These are phyloP conservation scores for Enteromius unitaeniatus DNA, from an alignment of 2,797 vertebrate genomes.

Conservation along the genomic window DNA sequence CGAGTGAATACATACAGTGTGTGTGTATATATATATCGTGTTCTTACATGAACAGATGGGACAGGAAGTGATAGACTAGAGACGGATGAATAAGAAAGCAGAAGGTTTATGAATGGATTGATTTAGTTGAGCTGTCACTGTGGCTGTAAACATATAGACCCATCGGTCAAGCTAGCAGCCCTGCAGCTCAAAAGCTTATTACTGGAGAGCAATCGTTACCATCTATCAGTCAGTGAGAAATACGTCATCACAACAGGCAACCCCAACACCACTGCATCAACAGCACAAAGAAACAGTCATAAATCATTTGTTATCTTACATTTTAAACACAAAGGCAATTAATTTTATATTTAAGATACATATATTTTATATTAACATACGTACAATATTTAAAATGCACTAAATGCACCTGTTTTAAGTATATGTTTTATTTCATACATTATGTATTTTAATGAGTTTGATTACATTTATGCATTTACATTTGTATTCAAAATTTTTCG, in stretches of 20 bases:
- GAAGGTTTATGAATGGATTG: slow-evolving; percentile 30
- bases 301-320: not conserved
- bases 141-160: slow-evolving; percentile 22
- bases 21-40: too few relatives aligned
- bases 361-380: not conserved
- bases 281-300: not conserved
- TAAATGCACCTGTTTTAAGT: not conserved
- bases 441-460: not conserved
- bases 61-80: not conserved
- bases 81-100: slow-evolving; percentile 3
- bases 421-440: not conserved
- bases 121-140: slow-evolving; percentile 28
- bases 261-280: not conserved
- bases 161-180: slow-evolving; percentile 14
- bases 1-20: too few relatives aligned
- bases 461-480: not conserved
- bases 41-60: not conserved
- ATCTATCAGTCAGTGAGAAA: slow-evolving; percentile 20
- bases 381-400: not conserved
- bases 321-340: not conserved
- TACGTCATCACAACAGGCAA: not conserved
- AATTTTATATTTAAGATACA: not conserved
- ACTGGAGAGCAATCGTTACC: slow-evolving; percentile 11
- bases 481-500: too few relatives aligned
- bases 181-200: slow-evolving; percentile 24